Evolutionary conservation across 2,797 vertebrate genomes (phyloP).

Genomic region (Diplodus puntazzo): DNA sequence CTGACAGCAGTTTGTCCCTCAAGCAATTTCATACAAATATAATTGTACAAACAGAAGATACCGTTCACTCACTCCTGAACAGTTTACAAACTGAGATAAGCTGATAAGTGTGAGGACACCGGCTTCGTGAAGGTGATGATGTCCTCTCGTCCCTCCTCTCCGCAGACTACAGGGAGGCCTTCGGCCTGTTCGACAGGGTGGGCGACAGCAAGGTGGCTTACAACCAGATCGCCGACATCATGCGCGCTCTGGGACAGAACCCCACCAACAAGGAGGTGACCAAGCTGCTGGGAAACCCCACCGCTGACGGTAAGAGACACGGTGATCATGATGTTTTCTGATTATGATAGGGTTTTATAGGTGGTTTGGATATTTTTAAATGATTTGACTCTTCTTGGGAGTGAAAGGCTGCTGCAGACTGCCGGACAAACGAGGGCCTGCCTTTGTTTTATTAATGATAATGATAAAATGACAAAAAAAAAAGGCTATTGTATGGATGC

Average conservation of each 20-base stretch:
- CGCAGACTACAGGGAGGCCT: conserved; percentile 98
- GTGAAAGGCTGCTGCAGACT: background rate
- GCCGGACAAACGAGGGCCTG: background rate
- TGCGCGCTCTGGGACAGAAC: conserved; percentile 98
- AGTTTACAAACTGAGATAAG: background rate
- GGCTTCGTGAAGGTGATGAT: background rate
- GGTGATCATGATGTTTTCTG: background rate
- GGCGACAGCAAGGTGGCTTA: conserved; percentile 95
- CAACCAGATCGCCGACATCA: conserved; percentile 95
- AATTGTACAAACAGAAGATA: too few species aligned
- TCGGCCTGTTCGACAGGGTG: conserved; percentile 97
- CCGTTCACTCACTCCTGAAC: background rate
- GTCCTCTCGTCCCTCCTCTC: conserved; percentile 45
- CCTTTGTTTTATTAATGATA: background rate
- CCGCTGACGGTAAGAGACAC: conserved; percentile 87
- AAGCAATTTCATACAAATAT: background rate
- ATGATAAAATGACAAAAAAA: background rate
- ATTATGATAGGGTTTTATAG: background rate
- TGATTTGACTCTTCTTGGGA: background rate
- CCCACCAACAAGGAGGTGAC: conserved; percentile 96
- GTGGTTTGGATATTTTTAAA: background rate
- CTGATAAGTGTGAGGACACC: background rate
- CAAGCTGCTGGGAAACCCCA: conserved; percentile 92
- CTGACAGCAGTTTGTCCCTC: background rate
- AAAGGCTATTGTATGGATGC: background rate